Evolutionary conservation across 2,113 vertebrate genomes (phyloP).

Genomic region (Nansenia antarctica): DNA sequence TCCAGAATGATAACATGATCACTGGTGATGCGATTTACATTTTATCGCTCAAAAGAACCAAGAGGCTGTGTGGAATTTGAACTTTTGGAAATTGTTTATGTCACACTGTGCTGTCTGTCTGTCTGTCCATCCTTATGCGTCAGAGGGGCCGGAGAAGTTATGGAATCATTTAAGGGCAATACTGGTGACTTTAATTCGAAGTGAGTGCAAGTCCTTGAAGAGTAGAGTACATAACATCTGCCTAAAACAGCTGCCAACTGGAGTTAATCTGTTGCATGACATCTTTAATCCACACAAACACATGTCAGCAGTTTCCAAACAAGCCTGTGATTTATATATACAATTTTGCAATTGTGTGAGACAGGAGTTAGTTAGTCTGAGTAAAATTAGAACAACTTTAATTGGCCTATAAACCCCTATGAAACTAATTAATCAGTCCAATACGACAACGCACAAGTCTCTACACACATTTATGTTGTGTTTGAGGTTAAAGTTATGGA

Average conservation of each 20-base stretch:
- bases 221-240: constrained; percentile 24
- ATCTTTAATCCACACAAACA: constrained; percentile 39
- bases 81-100: not conserved
- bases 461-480: too few relatives aligned
- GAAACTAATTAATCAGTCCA: not conserved
- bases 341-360: not conserved
- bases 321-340: not conserved
- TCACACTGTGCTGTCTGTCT: too few relatives aligned
- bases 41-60: constrained; percentile 10
- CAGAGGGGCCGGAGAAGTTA: constrained; percentile 23
- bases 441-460: too few relatives aligned
- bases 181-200: constrained; percentile 44
- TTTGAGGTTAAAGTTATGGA: too few relatives aligned
- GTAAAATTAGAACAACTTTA: too few relatives aligned
- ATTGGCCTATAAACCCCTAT: too few relatives aligned
- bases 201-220: constrained; percentile 36
- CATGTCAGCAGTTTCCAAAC: constrained; percentile 36
- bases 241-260: constrained; percentile 45
- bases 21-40: not conserved
- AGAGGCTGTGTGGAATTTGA: not conserved
- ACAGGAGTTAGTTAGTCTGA: not conserved
- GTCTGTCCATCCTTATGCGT: not conserved
- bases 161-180: constrained; percentile 12
- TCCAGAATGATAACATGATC: not conserved
- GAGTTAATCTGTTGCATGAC: constrained; percentile 30